A percentile compares a stretch with the other conserved stretches of the same genome.
Evolutionary conservation across 2,888 invertebrate genomes (phyloP).

Genomic region (Chouioia cunea): DNA sequence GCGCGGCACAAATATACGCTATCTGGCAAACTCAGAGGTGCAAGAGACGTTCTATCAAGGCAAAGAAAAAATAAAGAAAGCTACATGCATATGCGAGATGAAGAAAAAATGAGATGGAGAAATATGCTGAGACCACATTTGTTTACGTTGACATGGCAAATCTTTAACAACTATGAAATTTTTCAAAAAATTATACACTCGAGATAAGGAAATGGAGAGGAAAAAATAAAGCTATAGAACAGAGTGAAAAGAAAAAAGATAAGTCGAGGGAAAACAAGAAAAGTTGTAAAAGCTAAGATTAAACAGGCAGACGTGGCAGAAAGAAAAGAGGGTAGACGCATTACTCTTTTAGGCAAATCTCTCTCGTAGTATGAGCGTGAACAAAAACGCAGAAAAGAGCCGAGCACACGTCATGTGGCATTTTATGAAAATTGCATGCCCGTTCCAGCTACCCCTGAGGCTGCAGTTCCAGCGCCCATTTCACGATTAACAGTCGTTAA

Average conservation of each 20-base stretch:
- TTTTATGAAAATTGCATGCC: constrained; percentile 64
- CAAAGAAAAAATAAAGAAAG: constrained; percentile 4
- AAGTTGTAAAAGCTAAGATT: no score
- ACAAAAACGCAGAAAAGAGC: constrained; percentile 18
- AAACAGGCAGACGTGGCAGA: background rate
- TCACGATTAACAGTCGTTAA: constrained; percentile 60
- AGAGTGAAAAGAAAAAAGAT: background rate
- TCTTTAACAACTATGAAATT: no score
- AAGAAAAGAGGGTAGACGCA: constrained; percentile 7
- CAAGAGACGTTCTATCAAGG: constrained; percentile 20
- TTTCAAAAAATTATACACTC: background rate
- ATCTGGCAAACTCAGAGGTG: constrained; percentile 25
- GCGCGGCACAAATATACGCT: constrained; percentile 33
- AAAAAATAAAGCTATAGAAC: background rate
- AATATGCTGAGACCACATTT: constrained; percentile 9
- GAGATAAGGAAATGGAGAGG: background rate
- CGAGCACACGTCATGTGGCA: constrained; percentile 47
- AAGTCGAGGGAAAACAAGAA: background rate
- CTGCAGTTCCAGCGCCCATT: constrained; percentile 51
- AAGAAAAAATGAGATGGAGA: constrained; percentile 26
- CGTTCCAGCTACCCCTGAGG: constrained; percentile 54
- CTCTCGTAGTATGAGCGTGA: background rate
- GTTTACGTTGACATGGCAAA: background rate
- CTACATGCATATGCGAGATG: no score
- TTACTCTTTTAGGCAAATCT: constrained; percentile 21